Evolutionary conservation across 1,140 invertebrate species (phyloP).

Genomic region (Micrasema minimum): DNA sequence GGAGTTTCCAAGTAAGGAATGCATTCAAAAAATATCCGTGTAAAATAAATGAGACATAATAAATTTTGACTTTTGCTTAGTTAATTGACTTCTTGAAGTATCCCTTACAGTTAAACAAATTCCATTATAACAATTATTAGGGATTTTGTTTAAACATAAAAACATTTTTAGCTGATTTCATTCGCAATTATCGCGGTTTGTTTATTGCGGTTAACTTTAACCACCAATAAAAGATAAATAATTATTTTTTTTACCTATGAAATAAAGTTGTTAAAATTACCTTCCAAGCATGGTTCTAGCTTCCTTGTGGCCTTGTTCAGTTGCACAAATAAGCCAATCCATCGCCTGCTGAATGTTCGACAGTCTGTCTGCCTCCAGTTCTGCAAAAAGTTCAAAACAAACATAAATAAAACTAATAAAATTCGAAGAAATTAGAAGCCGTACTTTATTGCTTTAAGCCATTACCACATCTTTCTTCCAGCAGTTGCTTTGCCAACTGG

Average conservation of each 20-base stretch:
- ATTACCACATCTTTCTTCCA: conserved; percentile 77
- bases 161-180: not conserved
- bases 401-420: not conserved
- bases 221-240: too few relatives aligned
- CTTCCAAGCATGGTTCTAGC: conserved; percentile 82
- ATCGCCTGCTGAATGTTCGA: conserved; percentile 74
- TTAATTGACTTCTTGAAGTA: too few relatives aligned
- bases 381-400: conserved; percentile 55
- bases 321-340: conserved; percentile 89
- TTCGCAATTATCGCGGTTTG: not conserved
- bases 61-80: too few relatives aligned
- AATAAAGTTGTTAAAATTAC: conserved; percentile 58
- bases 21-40: too few relatives aligned
- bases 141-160: too few relatives aligned
- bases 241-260: too few relatives aligned
- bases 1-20: too few relatives aligned
- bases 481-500: conserved; percentile 78
- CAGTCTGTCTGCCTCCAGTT: conserved; percentile 67
- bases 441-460: not conserved
- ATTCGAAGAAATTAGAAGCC: not conserved
- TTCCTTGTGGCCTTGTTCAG: conserved; percentile 88
- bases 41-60: too few relatives aligned
- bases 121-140: too few relatives aligned
- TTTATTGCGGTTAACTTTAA: not conserved
- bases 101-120: too few relatives aligned